A percentile compares a stretch with the other conserved stretches of the same genome.
Evolutionary conservation across 2,113 vertebrate species (phyloP).

Genomic region (Rousettus leschenaultii): DNA sequence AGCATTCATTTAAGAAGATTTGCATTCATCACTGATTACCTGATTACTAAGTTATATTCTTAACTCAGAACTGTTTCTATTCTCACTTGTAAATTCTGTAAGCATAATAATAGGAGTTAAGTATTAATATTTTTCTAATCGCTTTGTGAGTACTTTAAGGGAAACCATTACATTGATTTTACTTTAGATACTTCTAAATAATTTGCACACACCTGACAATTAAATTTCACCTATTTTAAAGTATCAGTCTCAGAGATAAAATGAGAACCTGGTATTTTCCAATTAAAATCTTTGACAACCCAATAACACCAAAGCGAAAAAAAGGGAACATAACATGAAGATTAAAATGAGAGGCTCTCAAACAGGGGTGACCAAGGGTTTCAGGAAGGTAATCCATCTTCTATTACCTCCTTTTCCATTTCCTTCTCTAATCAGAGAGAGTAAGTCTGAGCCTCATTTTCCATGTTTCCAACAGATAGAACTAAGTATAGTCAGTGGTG

Average conservation of each 20-base stretch:
- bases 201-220: slow-evolving; percentile 65
- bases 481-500: neutral
- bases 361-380: slow-evolving; percentile 46
- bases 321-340: slow-evolving; percentile 51
- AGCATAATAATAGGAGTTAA: slow-evolving; percentile 61
- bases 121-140: slow-evolving; percentile 63
- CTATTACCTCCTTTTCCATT: slow-evolving; percentile 54
- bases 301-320: slow-evolving; percentile 54
- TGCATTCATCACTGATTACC: slow-evolving; percentile 18
- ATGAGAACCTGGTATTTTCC: slow-evolving; percentile 59
- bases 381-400: slow-evolving; percentile 50
- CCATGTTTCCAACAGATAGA: slow-evolving; percentile 25
- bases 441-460: slow-evolving; percentile 26
- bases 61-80: neutral
- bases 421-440: slow-evolving; percentile 41
- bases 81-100: neutral
- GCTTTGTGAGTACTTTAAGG: slow-evolving; percentile 36
- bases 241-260: slow-evolving; percentile 48
- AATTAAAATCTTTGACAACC: slow-evolving; percentile 54
- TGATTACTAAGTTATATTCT: neutral
- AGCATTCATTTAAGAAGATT: slow-evolving; percentile 36
- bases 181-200: slow-evolving; percentile 53
- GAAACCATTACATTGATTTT: slow-evolving; percentile 72
- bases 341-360: slow-evolving; percentile 67
- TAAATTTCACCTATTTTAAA: slow-evolving; percentile 68